Base-by-base conservation (phyloP, 2,113 vertebrate species). In the Rafetus swinhoei region DNA sequence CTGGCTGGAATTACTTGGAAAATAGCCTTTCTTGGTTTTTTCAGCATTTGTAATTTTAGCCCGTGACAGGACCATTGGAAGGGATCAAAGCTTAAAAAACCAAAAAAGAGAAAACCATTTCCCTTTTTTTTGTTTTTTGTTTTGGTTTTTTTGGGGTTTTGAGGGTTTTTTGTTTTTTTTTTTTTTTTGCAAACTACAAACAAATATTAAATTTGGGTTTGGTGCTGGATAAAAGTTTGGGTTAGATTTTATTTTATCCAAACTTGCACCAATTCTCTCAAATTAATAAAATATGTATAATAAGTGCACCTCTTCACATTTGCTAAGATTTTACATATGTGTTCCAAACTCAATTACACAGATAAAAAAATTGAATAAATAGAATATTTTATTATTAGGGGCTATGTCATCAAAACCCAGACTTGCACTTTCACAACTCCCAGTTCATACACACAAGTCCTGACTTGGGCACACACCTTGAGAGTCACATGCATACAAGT, bases 391-490 rank as follows among this genome's bases (percentile, higher is more conserved):
- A 86, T 8, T 18, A 24, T 32, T 32, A 81, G 84, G 53, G 53
- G 0, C 3, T 52, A 86, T 84, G 35, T 76, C 69, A 3, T 32
- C 81, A 94, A 92, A 59, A 35, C 16, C 24, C 82, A 55, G 77
- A 6, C 22, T 39, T 81, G 55, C 84, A 65, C 72, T 82, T 50
- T n/a, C 92, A 3, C 24, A 84, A 39, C 84, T 25, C n/a, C 84
- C 35, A 25, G 90, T 52, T 90, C 15, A 4, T 2, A 83, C 53
- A 45, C 9, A 5, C 0, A 0, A 57, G 4, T 27, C 57, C 85
- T 54, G 27, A 92, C 56, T 39, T 21, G 72, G 57, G 22, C 45
- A 15, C 27, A 56, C 2, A 12, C 19, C 84, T 9, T n/a, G 35
- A 55, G 6, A 45, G 21, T 53, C 1, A 54, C 62, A 29, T 53